phyloP scores from a whole-genome alignment of 2,888 invertebrate genomes.

The Eudasyphora cyanicolor region DNA sequence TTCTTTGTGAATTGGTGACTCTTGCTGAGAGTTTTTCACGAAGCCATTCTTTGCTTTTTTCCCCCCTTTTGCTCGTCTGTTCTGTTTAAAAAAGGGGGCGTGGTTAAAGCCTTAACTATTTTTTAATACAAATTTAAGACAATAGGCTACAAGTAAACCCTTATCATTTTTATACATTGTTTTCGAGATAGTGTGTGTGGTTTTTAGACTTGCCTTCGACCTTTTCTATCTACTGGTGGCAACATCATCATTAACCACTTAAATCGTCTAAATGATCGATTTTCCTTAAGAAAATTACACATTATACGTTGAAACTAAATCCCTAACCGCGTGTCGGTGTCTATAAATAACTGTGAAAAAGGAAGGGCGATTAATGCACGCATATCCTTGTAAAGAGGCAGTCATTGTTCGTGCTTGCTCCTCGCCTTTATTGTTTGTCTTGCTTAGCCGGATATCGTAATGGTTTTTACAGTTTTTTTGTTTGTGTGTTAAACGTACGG shows the following conservation, averaged over 20 bases:
- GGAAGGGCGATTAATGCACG: background rate
- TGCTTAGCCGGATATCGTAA: constrained; percentile 43
- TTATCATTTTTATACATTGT: background rate
- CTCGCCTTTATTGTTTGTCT: background rate
- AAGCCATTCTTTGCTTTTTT: constrained; percentile 20
- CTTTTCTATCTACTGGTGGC: too few species aligned
- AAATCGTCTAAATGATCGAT: constrained; percentile 26
- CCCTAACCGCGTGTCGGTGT: background rate
- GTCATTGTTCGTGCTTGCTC: background rate
- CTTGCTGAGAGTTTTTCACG: background rate
- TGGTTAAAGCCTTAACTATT: constrained; percentile 34
- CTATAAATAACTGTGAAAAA: constrained; percentile 34
- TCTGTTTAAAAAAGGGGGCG: constrained; percentile 31
- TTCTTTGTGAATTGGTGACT: background rate
- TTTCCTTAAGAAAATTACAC: background rate
- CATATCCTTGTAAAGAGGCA: background rate
- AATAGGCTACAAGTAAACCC: background rate
- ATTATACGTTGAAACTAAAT: background rate
- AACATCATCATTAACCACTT: constrained; percentile 18
- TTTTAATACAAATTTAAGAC: constrained; percentile 3
- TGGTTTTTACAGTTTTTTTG: constrained; percentile 42
- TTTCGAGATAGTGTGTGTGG: too few species aligned
- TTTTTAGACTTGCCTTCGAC: background rate
- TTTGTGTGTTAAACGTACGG: constrained; percentile 18
- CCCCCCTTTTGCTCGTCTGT: background rate